Base-by-base conservation (phyloP, 2,113 vertebrate species). In the Hemiscyllium ocellatum region DNA sequence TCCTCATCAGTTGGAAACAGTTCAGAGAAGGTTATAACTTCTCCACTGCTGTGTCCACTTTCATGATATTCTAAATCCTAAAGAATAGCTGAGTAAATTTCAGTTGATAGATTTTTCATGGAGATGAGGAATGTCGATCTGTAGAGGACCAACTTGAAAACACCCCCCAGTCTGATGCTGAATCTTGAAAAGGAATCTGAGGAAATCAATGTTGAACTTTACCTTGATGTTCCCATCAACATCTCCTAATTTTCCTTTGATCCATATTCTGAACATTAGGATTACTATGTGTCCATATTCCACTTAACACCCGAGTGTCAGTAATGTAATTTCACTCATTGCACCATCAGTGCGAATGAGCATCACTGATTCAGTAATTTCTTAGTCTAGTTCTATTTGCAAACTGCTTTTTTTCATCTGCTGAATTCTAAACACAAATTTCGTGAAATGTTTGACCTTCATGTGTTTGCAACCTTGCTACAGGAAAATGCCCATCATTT, bases 401-500 rank as follows among this genome's bases (percentile, higher is more conserved):
- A 68, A 66, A 66, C 61, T 19, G 19, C 42, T 83, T 83, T 83
- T 83, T 83, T 42, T 22, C 89, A 66, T 68, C n/a, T 37, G 61
- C 89, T 93, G 56, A 19, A 66, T 66, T 66, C 15, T 6, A 66
- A 90, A 68, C 61, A 93, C 87, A 90, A 56, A 65, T 90, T 56
- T 89, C 2, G 56, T 29, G 65, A 91, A 65, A 91, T 91, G 87
- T 29, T 19, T 91, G 89, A 66, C 56, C 89, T 65, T 93, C 33
- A 93, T 37, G 17, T 68, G n/a, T 93, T 65, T 17, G 61, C 66
- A 93, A 93, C 89, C 89, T 93, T 93, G 89, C 89, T 93, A 66
- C 33, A 5, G 89, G 89, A 66, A 66, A 66, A 66, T 66, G 61
- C n/a, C 61, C 61, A 93, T 93, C 89, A 93, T 93, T 93, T 93